Percentiles rank a stretch among this genome's conserved stretches.
Conservation (phyloP, 2,888 invertebrate species). For the Cistogaster globosa region DNA sequence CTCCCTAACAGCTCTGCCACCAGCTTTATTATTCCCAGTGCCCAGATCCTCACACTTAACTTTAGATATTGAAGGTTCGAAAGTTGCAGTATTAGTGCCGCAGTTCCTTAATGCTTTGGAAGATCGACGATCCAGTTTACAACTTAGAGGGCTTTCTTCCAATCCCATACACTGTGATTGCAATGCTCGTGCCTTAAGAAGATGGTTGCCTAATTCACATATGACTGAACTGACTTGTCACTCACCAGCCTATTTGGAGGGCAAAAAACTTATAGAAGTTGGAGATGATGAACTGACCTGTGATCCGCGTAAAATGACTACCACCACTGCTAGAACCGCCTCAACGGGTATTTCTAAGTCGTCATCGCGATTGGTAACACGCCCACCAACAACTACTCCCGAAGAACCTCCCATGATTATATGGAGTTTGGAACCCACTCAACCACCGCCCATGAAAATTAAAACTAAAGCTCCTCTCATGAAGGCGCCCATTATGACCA, state of each 20-base stretch:
- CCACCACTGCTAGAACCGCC: slow-evolving; percentile 77
- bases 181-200: slow-evolving; percentile 89
- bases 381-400: slow-evolving; percentile 83
- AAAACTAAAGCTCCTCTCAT: slow-evolving; percentile 85
- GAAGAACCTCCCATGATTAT: slow-evolving; percentile 94
- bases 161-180: slow-evolving; percentile 95
- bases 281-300: slow-evolving; percentile 93
- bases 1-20: slow-evolving; percentile 89
- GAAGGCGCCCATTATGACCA: slow-evolving; percentile 87
- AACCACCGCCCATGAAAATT: slow-evolving; percentile 85
- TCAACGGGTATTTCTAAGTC: slow-evolving; percentile 77
- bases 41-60: slow-evolving; percentile 92
- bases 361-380: slow-evolving; percentile 82
- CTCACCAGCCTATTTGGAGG: slow-evolving; percentile 88
- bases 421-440: slow-evolving; percentile 92
- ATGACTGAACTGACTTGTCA: slow-evolving; percentile 87
- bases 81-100: slow-evolving; percentile 89
- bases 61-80: slow-evolving; percentile 91
- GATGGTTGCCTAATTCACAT: slow-evolving; percentile 89
- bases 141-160: slow-evolving; percentile 88
- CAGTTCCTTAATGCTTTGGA: slow-evolving; percentile 92
- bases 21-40: slow-evolving; percentile 92
- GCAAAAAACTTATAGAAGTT: slow-evolving; percentile 88
- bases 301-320: slow-evolving; percentile 86
- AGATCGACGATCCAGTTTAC: slow-evolving; percentile 90